Evolutionary conservation across 2,888 invertebrate genomes (phyloP).

Genomic region (Drosophila kuntzei): DNA sequence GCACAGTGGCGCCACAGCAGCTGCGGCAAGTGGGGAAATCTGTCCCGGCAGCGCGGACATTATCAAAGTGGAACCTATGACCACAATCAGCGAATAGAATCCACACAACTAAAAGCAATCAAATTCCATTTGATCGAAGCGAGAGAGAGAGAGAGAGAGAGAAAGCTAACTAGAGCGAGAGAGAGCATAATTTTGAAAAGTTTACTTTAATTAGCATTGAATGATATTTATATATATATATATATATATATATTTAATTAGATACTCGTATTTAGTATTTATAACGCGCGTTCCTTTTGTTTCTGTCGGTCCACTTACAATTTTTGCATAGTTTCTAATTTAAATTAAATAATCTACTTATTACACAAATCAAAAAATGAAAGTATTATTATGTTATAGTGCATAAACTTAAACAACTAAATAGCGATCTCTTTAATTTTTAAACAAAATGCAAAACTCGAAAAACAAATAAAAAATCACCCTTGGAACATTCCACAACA

Average conservation of each 20-base stretch:
- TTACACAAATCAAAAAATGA: slow-evolving; percentile 47
- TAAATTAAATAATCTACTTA: slow-evolving; percentile 17
- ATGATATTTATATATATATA: slow-evolving; percentile 5
- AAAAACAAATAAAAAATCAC: slow-evolving; percentile 31
- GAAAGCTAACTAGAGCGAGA: background rate
- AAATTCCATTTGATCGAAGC: slow-evolving; percentile 30
- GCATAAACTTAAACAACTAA: slow-evolving; percentile 63
- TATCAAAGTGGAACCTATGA: slow-evolving; percentile 90
- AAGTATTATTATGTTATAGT: slow-evolving; percentile 78
- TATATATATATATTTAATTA: slow-evolving; percentile 19
- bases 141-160: background rate
- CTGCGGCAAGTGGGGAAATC: slow-evolving; percentile 32
- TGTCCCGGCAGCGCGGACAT: slow-evolving; percentile 78
- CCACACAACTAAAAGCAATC: slow-evolving; percentile 34
- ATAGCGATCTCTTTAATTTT: slow-evolving; percentile 77
- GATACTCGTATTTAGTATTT: slow-evolving; percentile 29
- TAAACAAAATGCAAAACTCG: slow-evolving; percentile 39
- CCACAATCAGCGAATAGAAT: slow-evolving; percentile 82
- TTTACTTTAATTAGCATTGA: slow-evolving; percentile 26
- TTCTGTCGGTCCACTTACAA: slow-evolving; percentile 55
- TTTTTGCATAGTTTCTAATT: slow-evolving; percentile 43
- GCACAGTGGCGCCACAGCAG: slow-evolving; percentile 32
- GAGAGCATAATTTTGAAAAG: slow-evolving; percentile 10
- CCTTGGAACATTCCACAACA: slow-evolving; percentile 68
- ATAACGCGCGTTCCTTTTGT: slow-evolving; percentile 50